These are phyloP conservation scores for Anoura caudifer DNA, from an alignment of 2,113 vertebrate genomes.

Conservation along the genomic window DNA sequence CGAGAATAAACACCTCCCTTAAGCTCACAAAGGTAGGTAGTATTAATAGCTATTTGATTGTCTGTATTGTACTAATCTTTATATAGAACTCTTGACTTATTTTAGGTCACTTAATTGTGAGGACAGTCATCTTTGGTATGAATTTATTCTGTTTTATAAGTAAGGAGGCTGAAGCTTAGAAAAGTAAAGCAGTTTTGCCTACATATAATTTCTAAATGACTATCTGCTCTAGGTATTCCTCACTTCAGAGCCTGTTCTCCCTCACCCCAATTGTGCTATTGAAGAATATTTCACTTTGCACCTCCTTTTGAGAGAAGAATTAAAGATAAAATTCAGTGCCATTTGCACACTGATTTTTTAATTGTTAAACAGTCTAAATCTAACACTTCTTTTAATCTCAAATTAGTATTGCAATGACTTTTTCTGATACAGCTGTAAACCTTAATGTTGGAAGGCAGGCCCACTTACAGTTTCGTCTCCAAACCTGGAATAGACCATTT, in stretches of 20 bases:
- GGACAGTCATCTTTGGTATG: neutral
- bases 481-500: neutral
- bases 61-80: neutral
- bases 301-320: conserved; percentile 10
- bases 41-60: neutral
- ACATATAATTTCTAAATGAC: neutral
- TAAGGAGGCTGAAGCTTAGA: neutral
- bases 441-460: neutral
- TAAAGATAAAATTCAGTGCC: conserved; percentile 14
- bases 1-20: neutral
- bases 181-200: conserved; percentile 1
- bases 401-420: neutral
- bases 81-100: neutral
- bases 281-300: conserved; percentile 15
- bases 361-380: conserved; percentile 5
- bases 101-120: conserved; percentile 8
- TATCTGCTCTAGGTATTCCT: neutral
- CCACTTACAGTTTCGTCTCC: neutral
- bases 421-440: neutral
- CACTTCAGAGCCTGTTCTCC: neutral
- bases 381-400: conserved; percentile 10
- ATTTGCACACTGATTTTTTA: conserved; percentile 29
- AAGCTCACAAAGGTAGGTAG: neutral
- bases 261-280: neutral
- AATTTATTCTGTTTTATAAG: conserved; percentile 41